phyloP scores from a whole-genome alignment of 1,140 invertebrate genomes.

The Ephestia elutella region DNA sequence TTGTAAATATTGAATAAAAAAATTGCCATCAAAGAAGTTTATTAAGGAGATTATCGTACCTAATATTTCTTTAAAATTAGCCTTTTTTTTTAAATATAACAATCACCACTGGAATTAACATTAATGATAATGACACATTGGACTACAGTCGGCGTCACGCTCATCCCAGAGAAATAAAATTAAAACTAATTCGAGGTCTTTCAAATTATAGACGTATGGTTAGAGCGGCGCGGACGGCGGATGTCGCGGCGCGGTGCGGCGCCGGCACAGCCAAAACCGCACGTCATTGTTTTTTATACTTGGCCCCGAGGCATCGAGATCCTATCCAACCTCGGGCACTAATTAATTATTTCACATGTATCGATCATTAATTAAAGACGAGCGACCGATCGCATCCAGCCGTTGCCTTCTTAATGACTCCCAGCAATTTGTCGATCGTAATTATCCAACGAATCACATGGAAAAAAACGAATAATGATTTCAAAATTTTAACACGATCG shows the following conservation, averaged over 20 bases:
- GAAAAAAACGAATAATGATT: slow-evolving; percentile 64
- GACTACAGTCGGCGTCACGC: slow-evolving; percentile 55
- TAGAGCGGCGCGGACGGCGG: slow-evolving; percentile 47
- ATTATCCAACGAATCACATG: slow-evolving; percentile 65
- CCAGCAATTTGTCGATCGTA: slow-evolving; percentile 67
- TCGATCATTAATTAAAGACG: slow-evolving; percentile 70
- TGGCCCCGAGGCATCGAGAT: slow-evolving; percentile 49
- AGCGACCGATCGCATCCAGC: slow-evolving; percentile 46
- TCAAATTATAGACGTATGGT: slow-evolving; percentile 63
- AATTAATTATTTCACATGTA: slow-evolving; percentile 74
- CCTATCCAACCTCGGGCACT: slow-evolving; percentile 51
- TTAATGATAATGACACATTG: slow-evolving; percentile 70
- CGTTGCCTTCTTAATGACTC: slow-evolving; percentile 66
- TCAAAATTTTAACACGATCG: slow-evolving; percentile 65
- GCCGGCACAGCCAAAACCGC: slow-evolving; percentile 63
- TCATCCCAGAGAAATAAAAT: slow-evolving; percentile 56
- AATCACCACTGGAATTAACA: slow-evolving; percentile 63
- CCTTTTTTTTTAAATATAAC: slow-evolving; percentile 31
- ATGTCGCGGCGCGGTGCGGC: slow-evolving; percentile 63
- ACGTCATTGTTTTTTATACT: slow-evolving; percentile 72
- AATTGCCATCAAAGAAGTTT: no score
- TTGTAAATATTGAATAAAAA: no score
- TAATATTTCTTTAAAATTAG: background rate
- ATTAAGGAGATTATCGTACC: no score
- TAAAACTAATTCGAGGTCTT: slow-evolving; percentile 70